These are phyloP conservation scores for Hypselothyrea guttata DNA, from an alignment of 2,888 invertebrate genomes.

Conservation along the genomic window DNA sequence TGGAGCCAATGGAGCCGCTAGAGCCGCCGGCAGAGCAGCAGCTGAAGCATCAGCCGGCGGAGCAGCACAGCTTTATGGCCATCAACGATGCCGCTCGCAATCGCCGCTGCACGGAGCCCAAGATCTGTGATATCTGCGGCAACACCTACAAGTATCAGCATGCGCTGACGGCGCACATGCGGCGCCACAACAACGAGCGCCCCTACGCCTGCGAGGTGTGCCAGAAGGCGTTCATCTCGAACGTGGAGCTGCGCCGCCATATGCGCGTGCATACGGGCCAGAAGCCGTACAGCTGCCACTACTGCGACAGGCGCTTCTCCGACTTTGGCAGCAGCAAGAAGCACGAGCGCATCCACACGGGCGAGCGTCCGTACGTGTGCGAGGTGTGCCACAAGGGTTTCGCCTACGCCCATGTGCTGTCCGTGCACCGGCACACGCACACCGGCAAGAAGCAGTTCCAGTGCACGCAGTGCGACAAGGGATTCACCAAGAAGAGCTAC, in stretches of 20 bases:
- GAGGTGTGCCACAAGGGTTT: slow-evolving; percentile 80
- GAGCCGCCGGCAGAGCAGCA: slow-evolving; percentile 10
- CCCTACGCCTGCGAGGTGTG: slow-evolving; percentile 81
- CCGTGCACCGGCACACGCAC: slow-evolving; percentile 80
- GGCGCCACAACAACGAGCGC: slow-evolving; percentile 80
- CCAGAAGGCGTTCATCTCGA: slow-evolving; percentile 81
- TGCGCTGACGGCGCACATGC: slow-evolving; percentile 81
- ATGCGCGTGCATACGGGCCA: slow-evolving; percentile 82
- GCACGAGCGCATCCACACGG: slow-evolving; percentile 82
- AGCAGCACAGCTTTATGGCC: neutral
- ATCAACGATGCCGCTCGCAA: slow-evolving; percentile 4
- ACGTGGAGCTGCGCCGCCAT: slow-evolving; percentile 81
- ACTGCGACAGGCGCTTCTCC: slow-evolving; percentile 81
- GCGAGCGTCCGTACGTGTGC: slow-evolving; percentile 80
- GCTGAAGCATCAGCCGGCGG: slow-evolving; percentile 9
- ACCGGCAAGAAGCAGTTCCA: slow-evolving; percentile 81
- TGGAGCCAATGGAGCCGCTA: slow-evolving; percentile 13
- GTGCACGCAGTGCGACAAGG: slow-evolving; percentile 79
- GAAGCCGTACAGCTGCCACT: slow-evolving; percentile 81
- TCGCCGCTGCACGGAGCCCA: slow-evolving; percentile 57
- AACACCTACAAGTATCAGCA: slow-evolving; percentile 82
- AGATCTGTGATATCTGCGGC: slow-evolving; percentile 81
- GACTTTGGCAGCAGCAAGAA: slow-evolving; percentile 82
- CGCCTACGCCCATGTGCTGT: slow-evolving; percentile 81
- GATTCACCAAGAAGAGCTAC: slow-evolving; percentile 81